Base-by-base conservation (phyloP, 2,797 vertebrate genomes). In the Hydrocynus forskahlii region DNA sequence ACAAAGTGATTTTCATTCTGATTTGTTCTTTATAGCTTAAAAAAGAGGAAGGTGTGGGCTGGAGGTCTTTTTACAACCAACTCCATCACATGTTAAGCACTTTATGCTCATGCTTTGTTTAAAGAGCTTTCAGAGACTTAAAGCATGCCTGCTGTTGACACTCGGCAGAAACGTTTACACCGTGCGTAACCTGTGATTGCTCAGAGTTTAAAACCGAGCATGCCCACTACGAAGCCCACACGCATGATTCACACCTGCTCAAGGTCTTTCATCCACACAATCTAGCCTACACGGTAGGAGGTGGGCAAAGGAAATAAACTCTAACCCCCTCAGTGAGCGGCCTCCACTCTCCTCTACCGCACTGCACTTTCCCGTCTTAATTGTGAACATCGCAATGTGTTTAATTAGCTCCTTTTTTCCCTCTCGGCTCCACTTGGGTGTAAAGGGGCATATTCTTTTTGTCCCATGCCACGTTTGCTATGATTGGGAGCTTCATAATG, bases 231-330 rank as follows among this genome's bases (percentile, higher is more conserved):
- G 82, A 77, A 85, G 71, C 85, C 85, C 85, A 86, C 82, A 43
- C 25, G 43, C 67, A 86, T 90, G 89, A 93, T 38, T 92, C 90
- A 91, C 77, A 84, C 82, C 83, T 85, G 85, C 83, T 82, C 75
- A 79, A 83, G 76, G 81, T 80, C 73, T 75, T 64, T 55, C 70
- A 71, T 78, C 75, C 79, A 87, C 76, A 75, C 66, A 67, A 8
- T 43, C 21, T 69, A 78, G 79, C 84, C 84, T 72, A 85, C 86
- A 82, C 74, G 54, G 63, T 21, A 79, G 85, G 78, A 84, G 82
- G 82, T 69, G 80, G 74, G 76, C 73, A 73, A n/a, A n/a, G 45
- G 40, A 40, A 80, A 75, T 71, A 55, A 38, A 25, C 72, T 23
- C 75, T 13, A 38, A 57, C 40, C 54, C 8, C 21, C 74, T 75